Percentiles rank a stretch among this genome's conserved stretches.
Conservation (phyloP, 2,888 invertebrate genomes). For the Trilocha varians region DNA sequence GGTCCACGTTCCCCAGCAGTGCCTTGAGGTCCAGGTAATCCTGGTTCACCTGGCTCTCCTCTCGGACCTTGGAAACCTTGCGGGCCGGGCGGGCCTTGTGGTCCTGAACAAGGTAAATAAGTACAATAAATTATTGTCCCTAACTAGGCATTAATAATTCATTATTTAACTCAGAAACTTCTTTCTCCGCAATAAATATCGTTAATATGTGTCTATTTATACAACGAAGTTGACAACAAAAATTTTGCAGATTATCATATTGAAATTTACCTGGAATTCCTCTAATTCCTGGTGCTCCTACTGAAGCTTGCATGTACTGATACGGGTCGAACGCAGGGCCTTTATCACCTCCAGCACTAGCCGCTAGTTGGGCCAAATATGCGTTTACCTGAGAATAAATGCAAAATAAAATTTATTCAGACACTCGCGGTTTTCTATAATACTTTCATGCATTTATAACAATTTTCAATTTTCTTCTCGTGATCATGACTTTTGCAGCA, state of each 20-base stretch:
- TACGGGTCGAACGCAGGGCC: conserved; percentile 81
- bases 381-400: conserved; percentile 69
- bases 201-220: no score
- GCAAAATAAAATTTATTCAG: no score
- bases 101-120: conserved; percentile 30
- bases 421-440: no score
- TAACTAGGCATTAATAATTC: no score
- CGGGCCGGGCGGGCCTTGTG: conserved; percentile 71
- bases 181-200: no score
- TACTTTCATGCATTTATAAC: no score
- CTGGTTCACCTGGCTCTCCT: conserved; percentile 86
- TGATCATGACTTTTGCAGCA: no score
- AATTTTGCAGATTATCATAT: no score
- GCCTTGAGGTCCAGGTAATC: conserved; percentile 78
- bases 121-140: no score
- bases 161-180: no score
- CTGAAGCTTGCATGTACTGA: conserved; percentile 85
- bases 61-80: conserved; percentile 88
- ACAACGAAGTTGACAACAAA: no score
- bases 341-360: conserved; percentile 82
- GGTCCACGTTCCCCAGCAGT: conserved; percentile 78
- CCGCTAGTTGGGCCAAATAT: conserved; percentile 83
- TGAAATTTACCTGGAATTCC: conserved; percentile 83
- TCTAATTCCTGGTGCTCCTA: conserved; percentile 84
- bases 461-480: no score